phyloP scores from a whole-genome alignment of 2,113 vertebrate genomes.

The Edolisoma coerulescens region DNA sequence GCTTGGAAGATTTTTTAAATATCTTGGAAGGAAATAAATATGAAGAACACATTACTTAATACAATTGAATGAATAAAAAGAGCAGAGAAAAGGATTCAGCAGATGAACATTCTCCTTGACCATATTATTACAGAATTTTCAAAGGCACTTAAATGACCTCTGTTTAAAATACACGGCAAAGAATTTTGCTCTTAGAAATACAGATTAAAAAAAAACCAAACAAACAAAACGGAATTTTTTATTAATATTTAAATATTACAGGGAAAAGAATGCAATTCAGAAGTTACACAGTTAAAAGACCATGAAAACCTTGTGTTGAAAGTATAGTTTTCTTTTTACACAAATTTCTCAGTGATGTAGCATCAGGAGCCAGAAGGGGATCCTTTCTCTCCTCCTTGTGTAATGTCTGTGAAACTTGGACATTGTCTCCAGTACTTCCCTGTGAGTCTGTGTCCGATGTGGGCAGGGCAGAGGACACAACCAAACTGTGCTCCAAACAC shows the following conservation, averaged over 20 bases:
- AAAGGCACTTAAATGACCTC: background rate
- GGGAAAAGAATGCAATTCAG: background rate
- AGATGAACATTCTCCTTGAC: background rate
- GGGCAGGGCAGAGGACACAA: background rate
- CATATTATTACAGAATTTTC: background rate
- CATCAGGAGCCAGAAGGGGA: background rate
- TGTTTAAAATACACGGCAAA: background rate
- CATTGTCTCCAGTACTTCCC: background rate
- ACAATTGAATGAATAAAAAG: background rate
- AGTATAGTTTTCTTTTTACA: background rate
- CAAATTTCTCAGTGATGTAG: background rate
- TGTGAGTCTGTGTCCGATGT: background rate
- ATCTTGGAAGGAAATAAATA: background rate
- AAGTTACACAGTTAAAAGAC: background rate
- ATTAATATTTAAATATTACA: background rate
- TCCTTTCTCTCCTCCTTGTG: background rate
- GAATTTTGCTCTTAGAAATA: background rate
- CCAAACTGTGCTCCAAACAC: background rate
- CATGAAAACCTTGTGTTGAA: background rate
- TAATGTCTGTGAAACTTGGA: background rate
- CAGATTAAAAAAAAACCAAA: background rate
- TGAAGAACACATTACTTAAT: background rate
- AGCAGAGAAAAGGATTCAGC: background rate
- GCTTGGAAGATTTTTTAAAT: background rate
- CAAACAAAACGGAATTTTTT: background rate